phyloP scores from a whole-genome alignment of 1,140 invertebrate species.

The Muscidifurax raptorellus region DNA sequence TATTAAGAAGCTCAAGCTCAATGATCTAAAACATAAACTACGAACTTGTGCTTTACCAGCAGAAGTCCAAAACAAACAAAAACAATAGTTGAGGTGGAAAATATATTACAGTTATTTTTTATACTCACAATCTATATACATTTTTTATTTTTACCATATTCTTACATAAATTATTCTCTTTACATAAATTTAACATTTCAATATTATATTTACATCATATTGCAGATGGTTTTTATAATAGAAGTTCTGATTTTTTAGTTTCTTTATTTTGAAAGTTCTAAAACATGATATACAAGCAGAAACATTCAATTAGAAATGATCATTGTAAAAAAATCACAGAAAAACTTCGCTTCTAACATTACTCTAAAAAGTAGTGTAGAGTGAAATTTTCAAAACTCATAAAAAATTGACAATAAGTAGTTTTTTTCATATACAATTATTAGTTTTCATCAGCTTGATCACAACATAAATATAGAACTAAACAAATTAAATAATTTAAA shows the following conservation, averaged over 20 bases:
- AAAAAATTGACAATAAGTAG: slow-evolving; percentile 17
- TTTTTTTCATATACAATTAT: background rate
- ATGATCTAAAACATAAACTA: slow-evolving; percentile 59
- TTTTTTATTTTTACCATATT: slow-evolving; percentile 57
- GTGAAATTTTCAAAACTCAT: background rate
- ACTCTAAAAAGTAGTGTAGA: background rate
- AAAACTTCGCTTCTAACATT: slow-evolving; percentile 11
- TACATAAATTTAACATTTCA: slow-evolving; percentile 30
- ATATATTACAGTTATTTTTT: slow-evolving; percentile 7
- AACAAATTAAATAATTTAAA: slow-evolving; percentile 23
- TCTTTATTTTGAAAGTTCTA: background rate
- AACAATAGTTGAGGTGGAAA: slow-evolving; percentile 34
- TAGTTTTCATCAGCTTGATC: background rate
- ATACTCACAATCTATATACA: slow-evolving; percentile 54
- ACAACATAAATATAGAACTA: slow-evolving; percentile 24
- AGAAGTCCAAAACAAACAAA: slow-evolving; percentile 39
- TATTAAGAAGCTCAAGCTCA: slow-evolving; percentile 55
- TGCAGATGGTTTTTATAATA: background rate
- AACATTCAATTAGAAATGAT: background rate
- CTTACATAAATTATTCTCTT: slow-evolving; percentile 31
- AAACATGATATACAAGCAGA: background rate
- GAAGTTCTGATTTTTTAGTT: background rate
- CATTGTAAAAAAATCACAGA: slow-evolving; percentile 8
- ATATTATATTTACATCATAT: slow-evolving; percentile 8
- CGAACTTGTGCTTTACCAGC: slow-evolving; percentile 56